These are phyloP conservation scores for Psittacula echo DNA, from an alignment of 2,797 vertebrate genomes.

Conservation along the genomic window DNA sequence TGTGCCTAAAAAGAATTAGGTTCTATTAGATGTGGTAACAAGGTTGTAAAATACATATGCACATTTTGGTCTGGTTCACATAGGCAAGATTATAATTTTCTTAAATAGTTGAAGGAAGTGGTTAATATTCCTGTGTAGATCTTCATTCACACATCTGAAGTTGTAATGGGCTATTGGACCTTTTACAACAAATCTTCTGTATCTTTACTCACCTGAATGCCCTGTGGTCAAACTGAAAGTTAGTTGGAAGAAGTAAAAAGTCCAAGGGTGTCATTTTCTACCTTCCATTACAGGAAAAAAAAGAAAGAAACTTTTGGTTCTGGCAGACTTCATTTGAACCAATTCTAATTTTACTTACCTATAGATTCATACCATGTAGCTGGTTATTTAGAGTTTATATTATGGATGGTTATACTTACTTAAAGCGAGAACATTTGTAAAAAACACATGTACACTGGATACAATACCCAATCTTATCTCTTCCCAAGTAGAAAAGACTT, in stretches of 20 bases:
- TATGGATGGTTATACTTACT: not conserved
- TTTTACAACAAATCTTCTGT: slow-evolving; percentile 1
- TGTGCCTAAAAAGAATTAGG: not conserved
- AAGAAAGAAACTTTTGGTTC: not conserved
- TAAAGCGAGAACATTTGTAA: not conserved
- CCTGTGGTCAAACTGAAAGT: not conserved
- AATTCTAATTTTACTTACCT: slow-evolving; percentile 51
- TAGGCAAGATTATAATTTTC: not conserved
- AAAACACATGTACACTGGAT: not conserved
- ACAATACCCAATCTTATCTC: slow-evolving; percentile 2
- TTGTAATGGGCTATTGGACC: not conserved
- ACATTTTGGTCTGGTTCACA: not conserved
- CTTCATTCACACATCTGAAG: not conserved
- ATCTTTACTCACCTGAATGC: slow-evolving; percentile 1
- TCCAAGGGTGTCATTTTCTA: not conserved
- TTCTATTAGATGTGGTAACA: not conserved
- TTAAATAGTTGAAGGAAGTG: not conserved
- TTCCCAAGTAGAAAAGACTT: slow-evolving; percentile 23
- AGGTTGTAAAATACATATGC: not conserved
- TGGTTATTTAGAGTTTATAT: slow-evolving; percentile 18
- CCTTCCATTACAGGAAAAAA: not conserved
- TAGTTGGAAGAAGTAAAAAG: not conserved
- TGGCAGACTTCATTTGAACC: slow-evolving; percentile 20
- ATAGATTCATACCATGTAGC: slow-evolving; percentile 10
- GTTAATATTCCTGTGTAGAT: not conserved